phyloP scores from a whole-genome alignment of 2,888 invertebrate genomes.

The Mamestra brassicae region DNA sequence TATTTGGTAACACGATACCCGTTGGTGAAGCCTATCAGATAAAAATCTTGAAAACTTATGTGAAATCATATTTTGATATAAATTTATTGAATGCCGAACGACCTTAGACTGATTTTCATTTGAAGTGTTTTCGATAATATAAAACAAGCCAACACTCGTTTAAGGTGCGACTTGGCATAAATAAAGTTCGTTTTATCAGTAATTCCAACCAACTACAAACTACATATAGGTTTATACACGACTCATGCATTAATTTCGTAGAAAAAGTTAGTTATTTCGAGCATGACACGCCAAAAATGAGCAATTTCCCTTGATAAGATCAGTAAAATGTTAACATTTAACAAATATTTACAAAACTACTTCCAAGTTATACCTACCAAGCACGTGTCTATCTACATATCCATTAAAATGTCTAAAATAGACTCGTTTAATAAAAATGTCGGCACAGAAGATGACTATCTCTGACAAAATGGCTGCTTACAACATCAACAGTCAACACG shows the following conservation, averaged over 20 bases:
- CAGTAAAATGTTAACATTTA: conserved; percentile 17
- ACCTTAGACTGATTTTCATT: no score
- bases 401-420: conserved; percentile 47
- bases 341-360: conserved; percentile 28
- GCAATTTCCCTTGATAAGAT: conserved; percentile 34
- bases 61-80: no score
- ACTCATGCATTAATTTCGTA: background rate
- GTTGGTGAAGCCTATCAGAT: no score
- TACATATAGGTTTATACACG: no score
- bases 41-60: no score
- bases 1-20: no score
- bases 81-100: no score
- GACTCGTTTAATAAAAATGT: conserved; percentile 31
- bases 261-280: background rate
- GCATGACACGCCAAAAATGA: conserved; percentile 22
- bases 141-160: no score
- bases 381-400: conserved; percentile 1
- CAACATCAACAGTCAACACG: conserved; percentile 42
- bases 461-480: conserved; percentile 46
- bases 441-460: conserved; percentile 49
- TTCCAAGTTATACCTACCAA: background rate
- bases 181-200: no score
- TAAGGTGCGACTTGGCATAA: no score
- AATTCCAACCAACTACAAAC: no score
- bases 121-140: no score